Conservation (phyloP, 1,140 invertebrate species). For the Lucilia sericata region DNA sequence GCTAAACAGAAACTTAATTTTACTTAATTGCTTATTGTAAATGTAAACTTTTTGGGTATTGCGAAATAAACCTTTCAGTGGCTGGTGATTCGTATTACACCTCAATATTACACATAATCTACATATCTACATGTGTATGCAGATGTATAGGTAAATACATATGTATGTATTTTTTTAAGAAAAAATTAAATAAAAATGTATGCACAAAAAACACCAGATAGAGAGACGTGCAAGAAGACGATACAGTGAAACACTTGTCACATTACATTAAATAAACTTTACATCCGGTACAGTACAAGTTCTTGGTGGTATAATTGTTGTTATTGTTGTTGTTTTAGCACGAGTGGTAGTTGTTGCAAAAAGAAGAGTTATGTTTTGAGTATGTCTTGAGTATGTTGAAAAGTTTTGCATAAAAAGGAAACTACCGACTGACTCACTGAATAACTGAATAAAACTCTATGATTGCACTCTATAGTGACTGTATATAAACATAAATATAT, state of each 20-base stretch:
- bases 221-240: not conserved
- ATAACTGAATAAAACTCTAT: slow-evolving; percentile 19
- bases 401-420: slow-evolving; percentile 36
- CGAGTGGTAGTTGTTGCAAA: not conserved
- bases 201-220: no score
- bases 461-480: not conserved
- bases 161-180: no score
- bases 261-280: slow-evolving; percentile 44
- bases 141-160: no score
- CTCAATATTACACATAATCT: no score
- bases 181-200: no score
- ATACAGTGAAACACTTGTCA: slow-evolving; percentile 30
- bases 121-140: no score
- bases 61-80: no score
- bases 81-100: no score
- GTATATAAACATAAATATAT: not conserved
- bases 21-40: no score
- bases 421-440: slow-evolving; percentile 22
- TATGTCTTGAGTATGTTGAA: slow-evolving; percentile 36
- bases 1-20: no score
- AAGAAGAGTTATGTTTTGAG: slow-evolving; percentile 15
- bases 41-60: no score
- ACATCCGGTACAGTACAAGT: slow-evolving; percentile 32
- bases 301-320: not conserved
- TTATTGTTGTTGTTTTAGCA: not conserved